Conservation (phyloP, 2,888 invertebrate genomes). For the Acleris sparsana region DNA sequence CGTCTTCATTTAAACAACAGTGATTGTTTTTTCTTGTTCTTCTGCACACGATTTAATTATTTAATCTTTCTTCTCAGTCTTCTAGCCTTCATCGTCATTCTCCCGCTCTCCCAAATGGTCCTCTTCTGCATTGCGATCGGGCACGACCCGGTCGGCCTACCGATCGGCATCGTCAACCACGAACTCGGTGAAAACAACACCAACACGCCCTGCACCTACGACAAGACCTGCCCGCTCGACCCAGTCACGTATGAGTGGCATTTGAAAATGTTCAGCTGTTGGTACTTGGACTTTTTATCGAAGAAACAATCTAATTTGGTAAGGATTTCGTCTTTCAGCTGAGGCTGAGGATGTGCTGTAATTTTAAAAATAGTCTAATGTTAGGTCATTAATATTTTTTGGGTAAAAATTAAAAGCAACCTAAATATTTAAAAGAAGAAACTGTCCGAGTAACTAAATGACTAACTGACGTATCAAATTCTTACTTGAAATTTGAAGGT, state of each 20-base stretch:
- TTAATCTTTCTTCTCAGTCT: constrained; percentile 77
- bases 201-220: constrained; percentile 72
- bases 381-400: no score
- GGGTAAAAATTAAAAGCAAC: no score
- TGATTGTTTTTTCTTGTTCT: no score
- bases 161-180: constrained; percentile 91
- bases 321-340: constrained; percentile 54
- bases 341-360: no score
- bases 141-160: constrained; percentile 91
- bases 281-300: constrained; percentile 88
- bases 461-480: no score
- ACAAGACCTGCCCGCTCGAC: constrained; percentile 80
- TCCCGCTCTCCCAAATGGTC: constrained; percentile 93
- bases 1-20: no score
- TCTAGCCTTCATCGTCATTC: constrained; percentile 92
- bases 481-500: no score
- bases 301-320: constrained; percentile 87
- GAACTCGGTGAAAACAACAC: constrained; percentile 84
- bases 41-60: neutral
- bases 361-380: no score
- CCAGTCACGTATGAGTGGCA: constrained; percentile 76
- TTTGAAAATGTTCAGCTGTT: constrained; percentile 88
- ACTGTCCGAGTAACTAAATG: no score
- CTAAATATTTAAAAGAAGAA: no score
- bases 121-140: constrained; percentile 95